Evolutionary conservation across 2,113 vertebrate genomes (phyloP), one percentile per base, ranked within the genome.

Genomic region (Strix aluco): DNA sequence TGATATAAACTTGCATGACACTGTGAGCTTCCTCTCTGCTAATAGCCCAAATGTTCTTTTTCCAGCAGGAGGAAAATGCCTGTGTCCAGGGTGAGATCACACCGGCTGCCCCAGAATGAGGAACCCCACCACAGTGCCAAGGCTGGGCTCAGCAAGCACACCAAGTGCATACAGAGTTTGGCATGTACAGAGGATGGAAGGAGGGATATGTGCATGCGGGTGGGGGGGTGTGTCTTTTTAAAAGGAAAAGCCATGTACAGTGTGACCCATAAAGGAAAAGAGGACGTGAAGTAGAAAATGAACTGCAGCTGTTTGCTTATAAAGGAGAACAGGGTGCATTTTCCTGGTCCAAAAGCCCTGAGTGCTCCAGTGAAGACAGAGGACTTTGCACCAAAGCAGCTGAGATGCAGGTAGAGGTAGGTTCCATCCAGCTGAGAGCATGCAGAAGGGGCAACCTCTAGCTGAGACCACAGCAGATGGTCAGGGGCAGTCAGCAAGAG

Each of bases 1-100:
- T 95, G 90, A 91, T 78, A 92, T 88, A 96, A 97, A 95, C 94
- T 93, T 84, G 12, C 88, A 96, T 96, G 96, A 96, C 93, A 97
- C 84, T 75, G 49, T 19, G 80, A 96, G 97, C 82, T 97, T 97
- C 97, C 97, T 97, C 65, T 96, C 83, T 88, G 86, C 75, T 97
- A 97, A 96, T 74, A 93, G 93, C 72, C 75, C 73, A 88, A 94
- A 92, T 72, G 92, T 96, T 93, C 90, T 94, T 95, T 95, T 96
- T 97, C 90, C 97, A 97, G 93, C 92, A 94, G 92, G 72, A 96
- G 77, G 72, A 97, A 95, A 93, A 84, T 38, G 63, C 58, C 34
- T 61, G 52, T 94, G 88, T 93, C 85, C 94, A 84, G 80, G 54
- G 75, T 90, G 79, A 95, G 93, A 71, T 97, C 93, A 96, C 82